Conservation (phyloP, 2,888 invertebrate genomes). For the Drosophila lutescens region DNA sequence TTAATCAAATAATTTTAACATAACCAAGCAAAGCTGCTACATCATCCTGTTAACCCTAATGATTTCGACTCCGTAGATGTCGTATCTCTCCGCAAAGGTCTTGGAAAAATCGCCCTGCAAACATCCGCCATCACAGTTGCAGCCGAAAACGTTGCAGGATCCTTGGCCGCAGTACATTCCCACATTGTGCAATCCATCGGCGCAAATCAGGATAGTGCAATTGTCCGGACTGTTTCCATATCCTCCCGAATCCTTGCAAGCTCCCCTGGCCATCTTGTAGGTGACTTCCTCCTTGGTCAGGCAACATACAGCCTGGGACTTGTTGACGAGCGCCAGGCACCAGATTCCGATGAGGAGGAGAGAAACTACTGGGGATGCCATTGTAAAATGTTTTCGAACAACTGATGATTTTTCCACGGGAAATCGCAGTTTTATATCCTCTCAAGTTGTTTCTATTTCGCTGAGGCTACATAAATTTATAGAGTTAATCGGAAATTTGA, state of each 20-base stretch:
- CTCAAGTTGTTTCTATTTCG: too few relatives aligned
- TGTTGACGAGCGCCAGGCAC: too few relatives aligned
- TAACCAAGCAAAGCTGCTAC: too few relatives aligned
- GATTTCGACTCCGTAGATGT: neutral
- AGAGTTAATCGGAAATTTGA: too few relatives aligned
- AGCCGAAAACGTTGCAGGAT: conserved; percentile 11
- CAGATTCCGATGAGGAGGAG: too few relatives aligned
- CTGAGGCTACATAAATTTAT: too few relatives aligned
- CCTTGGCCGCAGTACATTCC: neutral
- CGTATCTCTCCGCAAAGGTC: neutral
- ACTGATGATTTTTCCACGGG: too few relatives aligned
- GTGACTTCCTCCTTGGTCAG: neutral
- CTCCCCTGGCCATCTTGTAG: neutral
- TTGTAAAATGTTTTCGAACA: too few relatives aligned
- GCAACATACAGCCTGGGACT: neutral
- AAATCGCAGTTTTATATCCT: too few relatives aligned
- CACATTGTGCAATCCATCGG: conserved; percentile 3
- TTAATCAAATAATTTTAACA: too few relatives aligned
- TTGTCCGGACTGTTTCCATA: neutral
- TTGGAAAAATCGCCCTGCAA: conserved; percentile 6
- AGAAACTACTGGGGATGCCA: too few relatives aligned
- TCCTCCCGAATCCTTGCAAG: conserved; percentile 1
- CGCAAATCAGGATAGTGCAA: neutral
- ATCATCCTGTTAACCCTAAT: neutral
- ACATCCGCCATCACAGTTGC: conserved; percentile 17